Percentiles rank a stretch among this genome's conserved stretches.
Conservation (phyloP, 1,140 invertebrate genomes). For the Anoplophora glabripennis region DNA sequence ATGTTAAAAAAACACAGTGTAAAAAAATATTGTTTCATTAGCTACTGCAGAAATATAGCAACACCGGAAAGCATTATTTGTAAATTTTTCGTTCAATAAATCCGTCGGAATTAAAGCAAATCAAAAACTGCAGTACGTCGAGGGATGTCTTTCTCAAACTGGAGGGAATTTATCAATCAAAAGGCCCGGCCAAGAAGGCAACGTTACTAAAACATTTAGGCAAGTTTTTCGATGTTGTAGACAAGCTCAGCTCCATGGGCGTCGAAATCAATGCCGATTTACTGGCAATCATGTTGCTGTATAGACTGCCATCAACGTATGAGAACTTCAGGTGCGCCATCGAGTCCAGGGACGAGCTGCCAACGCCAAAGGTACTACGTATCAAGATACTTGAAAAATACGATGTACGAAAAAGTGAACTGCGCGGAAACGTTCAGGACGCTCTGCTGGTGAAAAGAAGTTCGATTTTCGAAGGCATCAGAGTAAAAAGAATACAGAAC, state of each 20-base stretch:
- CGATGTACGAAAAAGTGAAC: neutral
- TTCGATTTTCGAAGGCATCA: neutral
- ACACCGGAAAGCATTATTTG: constrained; percentile 23
- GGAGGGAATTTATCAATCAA: constrained; percentile 30
- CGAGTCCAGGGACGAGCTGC: too few species aligned
- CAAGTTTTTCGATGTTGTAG: constrained; percentile 35
- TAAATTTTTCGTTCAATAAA: constrained; percentile 30
- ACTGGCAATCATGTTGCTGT: constrained; percentile 34
- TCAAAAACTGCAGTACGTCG: constrained; percentile 30
- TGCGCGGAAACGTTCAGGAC: neutral
- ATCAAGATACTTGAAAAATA: neutral
- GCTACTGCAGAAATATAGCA: too few species aligned
- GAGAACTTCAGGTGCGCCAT: constrained; percentile 39
- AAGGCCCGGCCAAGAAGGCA: constrained; percentile 26
- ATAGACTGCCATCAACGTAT: constrained; percentile 33
- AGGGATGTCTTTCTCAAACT: constrained; percentile 35
- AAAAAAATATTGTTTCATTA: too few species aligned
- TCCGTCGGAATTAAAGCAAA: constrained; percentile 27
- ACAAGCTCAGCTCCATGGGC: constrained; percentile 33
- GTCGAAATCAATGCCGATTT: constrained; percentile 28
- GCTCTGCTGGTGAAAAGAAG: neutral
- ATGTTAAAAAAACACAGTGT: too few species aligned
- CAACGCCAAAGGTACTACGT: constrained; percentile 8
- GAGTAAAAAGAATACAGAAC: neutral
- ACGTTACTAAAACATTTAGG: constrained; percentile 22